These are phyloP conservation scores for Rhinolophus sinicus DNA, from an alignment of 2,113 vertebrate species.

Conservation along the genomic window DNA sequence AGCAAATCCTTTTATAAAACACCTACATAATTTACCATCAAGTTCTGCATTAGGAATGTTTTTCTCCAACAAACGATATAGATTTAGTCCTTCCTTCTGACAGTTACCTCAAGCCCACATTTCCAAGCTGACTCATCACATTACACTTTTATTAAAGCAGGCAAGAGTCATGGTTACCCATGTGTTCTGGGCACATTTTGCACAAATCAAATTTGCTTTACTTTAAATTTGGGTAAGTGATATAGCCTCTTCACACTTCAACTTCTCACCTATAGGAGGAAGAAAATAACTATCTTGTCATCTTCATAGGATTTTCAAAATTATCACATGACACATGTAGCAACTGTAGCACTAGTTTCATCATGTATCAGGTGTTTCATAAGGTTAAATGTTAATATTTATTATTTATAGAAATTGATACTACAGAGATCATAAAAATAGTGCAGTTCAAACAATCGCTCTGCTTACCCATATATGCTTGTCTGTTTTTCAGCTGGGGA, in stretches of 20 bases:
- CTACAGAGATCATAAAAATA: background rate
- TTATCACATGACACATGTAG: background rate
- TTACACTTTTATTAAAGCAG: background rate
- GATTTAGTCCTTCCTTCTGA: background rate
- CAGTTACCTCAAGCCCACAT: background rate
- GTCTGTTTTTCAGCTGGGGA: background rate
- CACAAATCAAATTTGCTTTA: background rate
- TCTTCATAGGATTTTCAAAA: background rate
- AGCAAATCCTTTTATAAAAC: background rate
- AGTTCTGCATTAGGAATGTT: background rate
- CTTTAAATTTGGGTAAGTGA: background rate
- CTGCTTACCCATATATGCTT: background rate
- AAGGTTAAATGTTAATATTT: too few relatives aligned
- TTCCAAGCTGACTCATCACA: background rate
- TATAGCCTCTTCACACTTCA: background rate
- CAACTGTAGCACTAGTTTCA: background rate
- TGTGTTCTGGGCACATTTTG: background rate
- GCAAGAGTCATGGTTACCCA: background rate
- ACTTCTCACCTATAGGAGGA: background rate
- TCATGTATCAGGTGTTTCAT: background rate
- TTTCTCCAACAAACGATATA: background rate
- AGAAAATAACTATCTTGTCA: background rate
- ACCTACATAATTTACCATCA: background rate
- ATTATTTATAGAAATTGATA: too few relatives aligned
- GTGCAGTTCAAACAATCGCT: background rate